Base-by-base conservation (phyloP, 2,888 invertebrate genomes). In the Hyposoter didymator region DNA sequence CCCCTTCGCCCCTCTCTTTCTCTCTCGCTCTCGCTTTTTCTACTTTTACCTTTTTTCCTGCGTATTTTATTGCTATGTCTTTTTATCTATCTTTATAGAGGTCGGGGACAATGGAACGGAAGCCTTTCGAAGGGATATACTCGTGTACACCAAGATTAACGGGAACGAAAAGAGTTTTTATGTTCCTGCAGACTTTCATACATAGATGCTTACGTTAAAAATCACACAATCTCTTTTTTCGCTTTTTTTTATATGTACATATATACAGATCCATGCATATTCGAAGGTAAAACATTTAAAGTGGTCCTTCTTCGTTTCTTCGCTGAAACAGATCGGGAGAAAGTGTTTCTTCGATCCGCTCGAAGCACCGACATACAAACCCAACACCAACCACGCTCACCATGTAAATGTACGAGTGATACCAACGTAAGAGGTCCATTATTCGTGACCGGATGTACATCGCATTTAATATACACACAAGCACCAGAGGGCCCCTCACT, bases 321-420 rank as follows among this genome's bases (percentile, higher is more conserved):
- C 43, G 82, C 74, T 85, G 76, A 88, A 88, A 87, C 84, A 84
- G 87, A 88, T 88, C 84, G 84, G 66, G 87, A 85, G 88, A 88
- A 88, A 88, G 88, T 87, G 81, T 72, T 80, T 79, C 72, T 82
- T 73, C 82, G 75, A 82, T 85, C 35, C 72, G 59, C 75, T 79
- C 79, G 79, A 62, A 76, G 72, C 75, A 79, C 85, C 67, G 64
- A 70, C 67, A 69, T 35, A 67, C 22, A 43, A 22, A 75, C n/a
- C 19, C 35, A 39, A 64, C 39, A 28, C 59, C 6, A 12, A 32
- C 35, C 10, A 2, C 12, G 7, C 43, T 39, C 3, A 32, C 22
- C 35, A 32, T 45, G 62, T 59, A 72, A 66, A 62, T 49, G 14
- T 22, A 59, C 28, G 69, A 67, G 62, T 39, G 47, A 73, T 73